These are phyloP conservation scores for Belgica antarctica DNA, from an alignment of 2,888 invertebrate genomes.

Conservation along the genomic window DNA sequence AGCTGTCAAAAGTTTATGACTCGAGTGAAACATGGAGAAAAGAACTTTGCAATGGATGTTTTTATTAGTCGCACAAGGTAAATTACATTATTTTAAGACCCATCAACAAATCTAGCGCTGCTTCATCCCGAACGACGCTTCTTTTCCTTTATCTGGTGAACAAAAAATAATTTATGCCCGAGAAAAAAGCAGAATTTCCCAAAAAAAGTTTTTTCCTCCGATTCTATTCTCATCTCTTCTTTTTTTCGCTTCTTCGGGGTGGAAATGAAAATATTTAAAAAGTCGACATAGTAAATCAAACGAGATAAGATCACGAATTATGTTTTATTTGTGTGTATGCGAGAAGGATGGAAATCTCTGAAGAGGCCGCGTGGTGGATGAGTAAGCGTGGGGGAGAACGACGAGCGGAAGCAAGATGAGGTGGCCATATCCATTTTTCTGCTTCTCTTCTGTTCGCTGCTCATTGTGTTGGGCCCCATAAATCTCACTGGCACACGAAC, in stretches of 20 bases:
- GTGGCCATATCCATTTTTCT: conserved; percentile 39
- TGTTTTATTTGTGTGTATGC: conserved; percentile 40
- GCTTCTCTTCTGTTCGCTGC: background rate
- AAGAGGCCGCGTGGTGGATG: conserved; percentile 5
- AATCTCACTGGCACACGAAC: conserved; percentile 36
- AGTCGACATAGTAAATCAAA: conserved; percentile 44
- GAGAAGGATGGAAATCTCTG: conserved; percentile 33
- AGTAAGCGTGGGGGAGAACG: conserved; percentile 14
- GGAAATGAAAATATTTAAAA: conserved; percentile 44
- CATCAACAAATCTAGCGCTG: conserved; percentile 19
- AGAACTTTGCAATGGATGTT: background rate
- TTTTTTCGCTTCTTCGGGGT: background rate
- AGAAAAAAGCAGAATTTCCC: background rate
- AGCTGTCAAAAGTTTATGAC: conserved; percentile 40
- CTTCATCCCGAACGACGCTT: conserved; percentile 29
- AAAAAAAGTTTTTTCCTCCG: background rate
- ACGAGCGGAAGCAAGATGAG: conserved; percentile 39
- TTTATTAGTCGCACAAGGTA: background rate
- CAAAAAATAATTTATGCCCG: conserved; percentile 39
- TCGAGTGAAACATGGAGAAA: background rate
- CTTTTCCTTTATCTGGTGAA: background rate
- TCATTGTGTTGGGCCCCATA: conserved; percentile 31
- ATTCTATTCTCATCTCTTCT: background rate
- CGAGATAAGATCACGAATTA: conserved; percentile 43
- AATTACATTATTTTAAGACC: conserved; percentile 20